Evolutionary conservation across 2,888 invertebrate genomes (phyloP).

Genomic region (Epinotia demarniana): DNA sequence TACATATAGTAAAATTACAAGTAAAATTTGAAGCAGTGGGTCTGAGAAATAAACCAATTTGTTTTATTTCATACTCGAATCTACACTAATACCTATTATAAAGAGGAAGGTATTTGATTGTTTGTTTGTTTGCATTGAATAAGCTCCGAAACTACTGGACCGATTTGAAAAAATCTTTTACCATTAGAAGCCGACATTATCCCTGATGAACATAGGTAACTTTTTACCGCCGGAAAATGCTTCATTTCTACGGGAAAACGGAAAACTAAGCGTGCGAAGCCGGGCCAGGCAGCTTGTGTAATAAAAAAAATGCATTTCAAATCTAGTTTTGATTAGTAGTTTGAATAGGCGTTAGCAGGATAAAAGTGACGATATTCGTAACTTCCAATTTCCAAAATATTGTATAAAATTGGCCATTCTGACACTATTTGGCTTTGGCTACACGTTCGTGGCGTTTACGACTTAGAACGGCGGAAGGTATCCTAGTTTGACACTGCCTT

Average conservation of each 20-base stretch:
- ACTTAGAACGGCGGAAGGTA: conserved; percentile 52
- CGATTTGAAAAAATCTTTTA: no score
- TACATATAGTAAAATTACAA: neutral
- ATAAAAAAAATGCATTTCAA: neutral
- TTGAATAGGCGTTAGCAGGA: neutral
- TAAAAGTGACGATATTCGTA: neutral
- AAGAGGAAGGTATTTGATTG: no score
- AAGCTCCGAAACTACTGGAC: no score
- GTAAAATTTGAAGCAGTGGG: neutral
- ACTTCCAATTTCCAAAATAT: neutral
- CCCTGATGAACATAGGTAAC: no score
- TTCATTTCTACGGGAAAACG: no score
- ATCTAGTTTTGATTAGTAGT: neutral
- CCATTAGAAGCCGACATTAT: no score
- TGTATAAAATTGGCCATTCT: neutral
- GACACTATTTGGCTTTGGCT: neutral
- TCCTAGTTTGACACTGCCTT: conserved; percentile 70
- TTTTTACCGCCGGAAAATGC: no score
- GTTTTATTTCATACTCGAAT: neutral
- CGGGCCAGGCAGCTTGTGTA: no score
- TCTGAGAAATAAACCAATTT: neutral
- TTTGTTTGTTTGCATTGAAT: no score
- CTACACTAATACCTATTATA: no score
- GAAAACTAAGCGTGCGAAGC: no score
- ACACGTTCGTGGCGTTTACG: conserved; percentile 7